Conservation (phyloP, 2,113 vertebrate genomes). For the Formicarius rufipectus region DNA sequence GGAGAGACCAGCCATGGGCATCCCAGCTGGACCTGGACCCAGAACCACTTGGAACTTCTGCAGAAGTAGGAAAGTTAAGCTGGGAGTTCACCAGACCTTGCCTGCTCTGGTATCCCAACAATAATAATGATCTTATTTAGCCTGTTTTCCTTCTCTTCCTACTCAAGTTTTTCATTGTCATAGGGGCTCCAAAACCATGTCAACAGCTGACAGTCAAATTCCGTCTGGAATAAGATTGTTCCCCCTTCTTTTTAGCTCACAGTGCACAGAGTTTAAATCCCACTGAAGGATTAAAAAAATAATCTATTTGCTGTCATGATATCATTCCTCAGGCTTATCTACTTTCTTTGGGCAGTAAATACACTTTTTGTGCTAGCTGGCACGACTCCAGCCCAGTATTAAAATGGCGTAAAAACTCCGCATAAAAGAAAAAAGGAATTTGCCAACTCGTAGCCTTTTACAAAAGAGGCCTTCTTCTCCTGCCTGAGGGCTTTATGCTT, state of each 20-base stretch:
- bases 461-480: neutral
- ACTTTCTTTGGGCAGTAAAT: neutral
- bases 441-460: neutral
- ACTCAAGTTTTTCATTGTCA: neutral
- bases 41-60: neutral
- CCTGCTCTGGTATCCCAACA: neutral
- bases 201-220: neutral
- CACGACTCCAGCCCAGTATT: neutral
- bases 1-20: neutral
- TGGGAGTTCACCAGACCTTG: neutral
- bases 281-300: constrained; percentile 1
- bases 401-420: neutral
- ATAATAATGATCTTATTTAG: neutral
- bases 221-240: neutral
- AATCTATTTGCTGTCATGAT: neutral
- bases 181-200: neutral
- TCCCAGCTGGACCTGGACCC: neutral
- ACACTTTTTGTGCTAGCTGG: neutral
- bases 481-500: neutral
- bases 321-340: neutral
- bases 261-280: neutral
- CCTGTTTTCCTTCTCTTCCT: neutral
- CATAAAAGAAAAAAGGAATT: neutral
- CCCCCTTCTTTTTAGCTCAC: neutral
- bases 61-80: neutral